Evolutionary conservation across 2,888 invertebrate genomes (phyloP).

Genomic region (Harpagoxenus sublaevis): DNA sequence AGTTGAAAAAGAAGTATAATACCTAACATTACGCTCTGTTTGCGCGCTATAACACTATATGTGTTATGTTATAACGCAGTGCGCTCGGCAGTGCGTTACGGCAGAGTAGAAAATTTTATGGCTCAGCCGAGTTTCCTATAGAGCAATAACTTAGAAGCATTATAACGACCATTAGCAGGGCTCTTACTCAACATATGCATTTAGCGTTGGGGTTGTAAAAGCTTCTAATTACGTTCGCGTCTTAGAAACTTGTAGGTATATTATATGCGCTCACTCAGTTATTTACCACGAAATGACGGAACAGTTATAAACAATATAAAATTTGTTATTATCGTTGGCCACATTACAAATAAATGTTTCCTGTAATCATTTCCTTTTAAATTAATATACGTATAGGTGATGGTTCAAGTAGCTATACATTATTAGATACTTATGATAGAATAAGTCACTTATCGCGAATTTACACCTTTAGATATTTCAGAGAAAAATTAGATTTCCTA

Average conservation of each 20-base stretch:
- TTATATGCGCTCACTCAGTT: background rate
- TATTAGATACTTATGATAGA: background rate
- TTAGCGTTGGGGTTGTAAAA: slow-evolving; percentile 17
- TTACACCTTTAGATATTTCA: background rate
- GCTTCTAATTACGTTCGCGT: slow-evolving; percentile 7
- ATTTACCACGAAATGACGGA: slow-evolving; percentile 6
- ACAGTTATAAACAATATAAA: background rate
- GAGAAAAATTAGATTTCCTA: background rate
- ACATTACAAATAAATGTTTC: background rate
- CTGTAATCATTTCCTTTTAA: too few species aligned
- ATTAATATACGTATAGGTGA: background rate
- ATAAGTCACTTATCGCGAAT: background rate
- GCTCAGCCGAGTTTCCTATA: slow-evolving; percentile 65
- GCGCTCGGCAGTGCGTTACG: slow-evolving; percentile 17
- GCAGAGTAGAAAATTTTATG: slow-evolving; percentile 52
- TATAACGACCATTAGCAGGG: slow-evolving; percentile 64
- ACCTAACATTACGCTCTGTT: slow-evolving; percentile 44
- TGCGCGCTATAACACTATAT: slow-evolving; percentile 36
- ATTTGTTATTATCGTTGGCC: background rate
- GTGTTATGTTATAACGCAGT: too few species aligned
- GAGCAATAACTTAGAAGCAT: slow-evolving; percentile 63
- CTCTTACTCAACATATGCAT: slow-evolving; percentile 33
- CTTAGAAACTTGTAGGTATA: slow-evolving; percentile 19
- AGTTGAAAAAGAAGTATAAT: slow-evolving; percentile 21
- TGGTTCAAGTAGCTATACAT: background rate